phyloP scores from a whole-genome alignment of 2,888 invertebrate species.

The Hipparchia sbordonii region DNA sequence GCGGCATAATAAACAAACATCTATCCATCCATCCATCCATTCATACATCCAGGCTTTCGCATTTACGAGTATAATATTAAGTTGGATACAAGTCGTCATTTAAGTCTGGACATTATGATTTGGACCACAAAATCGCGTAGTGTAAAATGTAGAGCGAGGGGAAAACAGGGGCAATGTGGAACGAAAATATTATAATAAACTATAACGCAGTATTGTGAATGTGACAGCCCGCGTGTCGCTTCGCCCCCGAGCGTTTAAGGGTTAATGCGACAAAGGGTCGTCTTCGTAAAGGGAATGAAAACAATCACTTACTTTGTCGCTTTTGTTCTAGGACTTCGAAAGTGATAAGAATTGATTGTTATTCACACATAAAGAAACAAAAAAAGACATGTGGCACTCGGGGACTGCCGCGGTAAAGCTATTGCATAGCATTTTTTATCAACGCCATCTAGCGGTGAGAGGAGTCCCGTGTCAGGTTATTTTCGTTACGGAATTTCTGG shows the following conservation, averaged over 20 bases:
- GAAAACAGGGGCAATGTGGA: constrained; percentile 65
- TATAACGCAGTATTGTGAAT: constrained; percentile 77
- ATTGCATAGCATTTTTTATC: too few relatives aligned
- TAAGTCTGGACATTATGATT: constrained; percentile 30
- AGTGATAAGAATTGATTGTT: not conserved
- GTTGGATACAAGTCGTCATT: constrained; percentile 12
- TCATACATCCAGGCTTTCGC: too few relatives aligned
- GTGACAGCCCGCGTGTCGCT: constrained; percentile 78
- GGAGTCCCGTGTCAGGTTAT: too few relatives aligned
- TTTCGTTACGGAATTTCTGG: too few relatives aligned
- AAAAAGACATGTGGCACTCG: too few relatives aligned
- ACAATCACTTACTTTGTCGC: constrained; percentile 74
- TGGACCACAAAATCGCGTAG: constrained; percentile 36
- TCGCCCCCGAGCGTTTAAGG: constrained; percentile 66
- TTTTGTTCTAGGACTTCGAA: constrained; percentile 52
- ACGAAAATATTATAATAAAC: constrained; percentile 79
- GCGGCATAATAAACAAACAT: too few relatives aligned
- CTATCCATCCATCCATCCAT: too few relatives aligned
- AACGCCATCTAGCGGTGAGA: too few relatives aligned
- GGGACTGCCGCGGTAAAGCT: too few relatives aligned
- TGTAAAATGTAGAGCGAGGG: constrained; percentile 47
- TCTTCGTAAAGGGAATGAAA: constrained; percentile 75
- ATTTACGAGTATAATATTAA: too few relatives aligned
- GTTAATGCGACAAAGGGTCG: constrained; percentile 70
- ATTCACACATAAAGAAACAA: too few relatives aligned